Percentiles rank a stretch among this genome's conserved stretches.
phyloP scores from a whole-genome alignment of 37 sponge, comb jelly and placozoan genomes.

The Theonella swinhoei region DNA sequence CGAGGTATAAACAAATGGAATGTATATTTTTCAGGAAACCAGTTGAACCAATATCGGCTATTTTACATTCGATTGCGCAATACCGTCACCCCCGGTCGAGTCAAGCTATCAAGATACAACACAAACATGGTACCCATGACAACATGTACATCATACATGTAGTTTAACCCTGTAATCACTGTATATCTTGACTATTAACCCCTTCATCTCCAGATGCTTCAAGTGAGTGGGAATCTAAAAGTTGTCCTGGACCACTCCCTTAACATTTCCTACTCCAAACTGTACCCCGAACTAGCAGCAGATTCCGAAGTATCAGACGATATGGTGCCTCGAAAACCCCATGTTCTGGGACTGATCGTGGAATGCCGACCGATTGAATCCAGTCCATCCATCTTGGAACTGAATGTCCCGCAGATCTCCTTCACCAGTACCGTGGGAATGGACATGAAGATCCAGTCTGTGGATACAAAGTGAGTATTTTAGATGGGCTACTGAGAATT shows the following conservation, averaged over 20 bases:
- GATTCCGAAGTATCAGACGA: neutral
- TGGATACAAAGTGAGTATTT: conserved; percentile 27
- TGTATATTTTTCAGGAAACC: too few relatives aligned
- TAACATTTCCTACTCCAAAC: neutral
- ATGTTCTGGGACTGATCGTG: conserved; percentile 59
- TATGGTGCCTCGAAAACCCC: neutral
- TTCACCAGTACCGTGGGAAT: conserved; percentile 63
- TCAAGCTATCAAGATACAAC: neutral
- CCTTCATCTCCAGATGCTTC: neutral
- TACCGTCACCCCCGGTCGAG: neutral
- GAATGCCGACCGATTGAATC: conserved; percentile 69
- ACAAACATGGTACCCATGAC: neutral
- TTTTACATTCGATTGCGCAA: neutral
- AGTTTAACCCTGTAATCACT: neutral
- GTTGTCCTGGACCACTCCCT: neutral
- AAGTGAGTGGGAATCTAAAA: neutral
- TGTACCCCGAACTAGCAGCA: neutral
- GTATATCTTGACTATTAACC: neutral
- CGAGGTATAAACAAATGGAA: too few relatives aligned
- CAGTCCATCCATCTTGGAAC: conserved; percentile 50
- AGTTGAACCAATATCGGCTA: neutral
- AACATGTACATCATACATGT: neutral
- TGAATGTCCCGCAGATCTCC: conserved; percentile 40
- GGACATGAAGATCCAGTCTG: conserved; percentile 46
- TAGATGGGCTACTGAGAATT: too few relatives aligned